These are phyloP conservation scores for Cossypha polioptera DNA, from an alignment of 2,797 vertebrate species.

Conservation along the genomic window DNA sequence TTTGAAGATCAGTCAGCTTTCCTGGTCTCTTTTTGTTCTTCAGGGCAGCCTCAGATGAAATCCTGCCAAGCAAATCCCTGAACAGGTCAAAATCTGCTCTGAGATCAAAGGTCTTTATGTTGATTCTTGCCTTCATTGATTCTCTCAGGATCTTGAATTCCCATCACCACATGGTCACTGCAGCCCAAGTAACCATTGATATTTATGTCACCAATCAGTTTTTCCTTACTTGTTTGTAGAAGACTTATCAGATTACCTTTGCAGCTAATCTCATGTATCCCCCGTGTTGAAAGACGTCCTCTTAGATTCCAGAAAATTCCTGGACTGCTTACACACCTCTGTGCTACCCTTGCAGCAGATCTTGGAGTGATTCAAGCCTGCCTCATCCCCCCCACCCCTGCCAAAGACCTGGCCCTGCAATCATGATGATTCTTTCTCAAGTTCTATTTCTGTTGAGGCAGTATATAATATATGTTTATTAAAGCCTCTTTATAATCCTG, in stretches of 20 bases:
- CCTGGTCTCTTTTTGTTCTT: neutral
- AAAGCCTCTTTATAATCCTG: neutral
- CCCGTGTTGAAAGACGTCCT: neutral
- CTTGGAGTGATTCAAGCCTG: neutral
- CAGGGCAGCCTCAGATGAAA: neutral
- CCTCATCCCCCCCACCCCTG: rapidly evolving
- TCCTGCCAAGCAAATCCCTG: neutral
- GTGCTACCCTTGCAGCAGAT: neutral
- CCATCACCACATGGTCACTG: neutral
- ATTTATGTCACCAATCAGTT: neutral
- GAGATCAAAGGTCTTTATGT: neutral
- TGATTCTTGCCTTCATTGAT: neutral
- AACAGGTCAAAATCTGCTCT: neutral
- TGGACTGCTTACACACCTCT: neutral
- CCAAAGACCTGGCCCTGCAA: neutral
- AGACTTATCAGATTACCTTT: neutral
- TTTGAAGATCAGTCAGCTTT: neutral
- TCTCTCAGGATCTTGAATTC: neutral
- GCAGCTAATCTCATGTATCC: neutral
- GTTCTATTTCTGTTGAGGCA: neutral
- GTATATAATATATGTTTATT: neutral
- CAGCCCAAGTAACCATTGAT: neutral
- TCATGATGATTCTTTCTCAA: neutral
- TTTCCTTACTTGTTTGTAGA: neutral
- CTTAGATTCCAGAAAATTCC: neutral